Conservation (phyloP, 2,888 invertebrate genomes). For the Mystacides longicornis region DNA sequence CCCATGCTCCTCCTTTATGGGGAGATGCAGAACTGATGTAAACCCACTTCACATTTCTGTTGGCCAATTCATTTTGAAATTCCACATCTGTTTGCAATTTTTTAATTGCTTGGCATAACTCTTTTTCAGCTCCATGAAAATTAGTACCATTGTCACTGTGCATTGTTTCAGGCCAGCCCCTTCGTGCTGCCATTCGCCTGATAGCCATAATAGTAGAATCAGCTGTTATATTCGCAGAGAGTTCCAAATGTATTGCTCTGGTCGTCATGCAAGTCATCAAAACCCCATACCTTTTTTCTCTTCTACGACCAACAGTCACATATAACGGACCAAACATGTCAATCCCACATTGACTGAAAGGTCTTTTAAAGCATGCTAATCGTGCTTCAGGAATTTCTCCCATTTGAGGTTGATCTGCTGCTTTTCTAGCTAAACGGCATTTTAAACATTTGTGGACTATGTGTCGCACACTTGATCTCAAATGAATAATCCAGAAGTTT, state of each 20-base stretch:
- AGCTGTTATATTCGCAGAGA: no score
- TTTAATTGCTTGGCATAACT: neutral
- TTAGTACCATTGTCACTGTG: neutral
- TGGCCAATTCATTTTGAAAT: no score
- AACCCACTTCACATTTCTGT: no score
- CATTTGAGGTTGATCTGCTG: neutral
- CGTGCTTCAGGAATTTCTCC: neutral
- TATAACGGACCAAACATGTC: neutral
- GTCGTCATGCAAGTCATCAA: no score
- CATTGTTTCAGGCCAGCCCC: neutral
- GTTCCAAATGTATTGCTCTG: no score
- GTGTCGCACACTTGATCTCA: neutral
- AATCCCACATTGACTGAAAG: neutral
- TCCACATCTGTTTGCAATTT: neutral
- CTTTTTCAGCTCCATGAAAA: no score
- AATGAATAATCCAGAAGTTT: neutral
- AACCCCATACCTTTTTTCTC: neutral
- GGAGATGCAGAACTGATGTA: no score
- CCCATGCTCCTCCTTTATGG: no score
- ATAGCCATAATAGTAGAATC: no score
- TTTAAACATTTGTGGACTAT: neutral
- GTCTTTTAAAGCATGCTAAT: neutral
- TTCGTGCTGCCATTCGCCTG: neutral
- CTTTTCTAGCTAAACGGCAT: neutral
- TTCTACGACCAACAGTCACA: neutral